Conservation (phyloP, 1,140 invertebrate genomes). For the Scaptomyza graminum region DNA sequence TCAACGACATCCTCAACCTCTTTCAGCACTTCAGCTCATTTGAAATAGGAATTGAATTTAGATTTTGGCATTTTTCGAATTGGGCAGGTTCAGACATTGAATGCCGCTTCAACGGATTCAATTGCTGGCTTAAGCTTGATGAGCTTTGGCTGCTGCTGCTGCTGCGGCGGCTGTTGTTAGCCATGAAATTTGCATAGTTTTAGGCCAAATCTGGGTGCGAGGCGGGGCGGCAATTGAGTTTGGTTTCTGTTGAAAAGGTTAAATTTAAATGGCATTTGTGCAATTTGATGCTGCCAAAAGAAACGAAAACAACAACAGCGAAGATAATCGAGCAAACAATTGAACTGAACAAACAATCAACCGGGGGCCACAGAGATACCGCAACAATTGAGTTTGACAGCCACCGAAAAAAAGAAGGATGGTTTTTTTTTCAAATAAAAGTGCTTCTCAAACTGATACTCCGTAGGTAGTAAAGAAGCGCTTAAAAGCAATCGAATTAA, state of each 20-base stretch:
- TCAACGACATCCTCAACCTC: constrained; percentile 28
- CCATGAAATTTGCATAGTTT: constrained; percentile 78
- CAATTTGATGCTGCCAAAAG: constrained; percentile 63
- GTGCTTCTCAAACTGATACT: constrained; percentile 6
- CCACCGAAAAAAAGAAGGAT: constrained; percentile 9
- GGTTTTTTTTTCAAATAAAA: not conserved
- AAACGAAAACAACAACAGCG: too few relatives aligned
- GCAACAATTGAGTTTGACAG: constrained; percentile 47
- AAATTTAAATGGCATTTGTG: constrained; percentile 78
- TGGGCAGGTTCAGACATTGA: constrained; percentile 67
- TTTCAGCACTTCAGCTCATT: constrained; percentile 10
- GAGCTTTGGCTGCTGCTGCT: constrained; percentile 46
- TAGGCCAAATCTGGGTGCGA: not conserved
- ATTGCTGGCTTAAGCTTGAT: constrained; percentile 64
- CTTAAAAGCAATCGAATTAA: not conserved
- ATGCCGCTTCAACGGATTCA: constrained; percentile 49
- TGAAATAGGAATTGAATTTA: constrained; percentile 40
- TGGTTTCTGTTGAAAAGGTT: constrained; percentile 63
- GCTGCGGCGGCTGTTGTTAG: constrained; percentile 51
- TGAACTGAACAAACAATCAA: constrained; percentile 56
- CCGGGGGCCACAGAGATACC: constrained; percentile 33
- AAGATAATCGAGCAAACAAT: constrained; percentile 61
- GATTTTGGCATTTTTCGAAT: constrained; percentile 26
- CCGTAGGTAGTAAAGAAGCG: not conserved
- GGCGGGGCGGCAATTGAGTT: constrained; percentile 49